Evolutionary conservation across 2,888 invertebrate species (phyloP).

Genomic region (Trisateles emortualis): DNA sequence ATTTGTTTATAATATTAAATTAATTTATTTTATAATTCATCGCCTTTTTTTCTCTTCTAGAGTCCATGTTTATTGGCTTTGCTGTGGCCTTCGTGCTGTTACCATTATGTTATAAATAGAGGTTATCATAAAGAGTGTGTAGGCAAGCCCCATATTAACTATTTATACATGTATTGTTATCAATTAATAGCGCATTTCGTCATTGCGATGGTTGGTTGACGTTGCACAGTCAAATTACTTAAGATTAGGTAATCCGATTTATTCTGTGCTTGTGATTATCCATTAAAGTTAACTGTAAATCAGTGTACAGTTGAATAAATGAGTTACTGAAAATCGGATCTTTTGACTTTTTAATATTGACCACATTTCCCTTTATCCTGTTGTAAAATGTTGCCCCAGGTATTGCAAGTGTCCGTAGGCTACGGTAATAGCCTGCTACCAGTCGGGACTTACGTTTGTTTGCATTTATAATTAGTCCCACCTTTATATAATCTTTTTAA

Average conservation of each 20-base stretch:
- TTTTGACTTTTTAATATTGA: slow-evolving; percentile 19
- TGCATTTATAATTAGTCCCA: no score
- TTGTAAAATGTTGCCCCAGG: no score
- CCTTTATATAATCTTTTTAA: no score
- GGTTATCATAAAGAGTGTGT: slow-evolving; percentile 38
- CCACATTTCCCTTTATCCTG: not conserved
- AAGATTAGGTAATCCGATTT: slow-evolving; percentile 60
- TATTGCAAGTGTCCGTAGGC: no score
- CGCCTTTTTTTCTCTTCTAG: slow-evolving; percentile 69
- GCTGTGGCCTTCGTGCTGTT: slow-evolving; percentile 53
- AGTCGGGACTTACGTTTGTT: no score
- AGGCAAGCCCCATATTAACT: slow-evolving; percentile 49
- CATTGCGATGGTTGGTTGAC: slow-evolving; percentile 53
- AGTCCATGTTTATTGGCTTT: slow-evolving; percentile 60
- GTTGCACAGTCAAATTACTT: slow-evolving; percentile 70
- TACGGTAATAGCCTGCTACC: no score
- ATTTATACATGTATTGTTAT: slow-evolving; percentile 53
- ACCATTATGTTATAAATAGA: slow-evolving; percentile 44
- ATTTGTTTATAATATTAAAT: slow-evolving; percentile 81
- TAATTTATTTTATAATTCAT: slow-evolving; percentile 81
- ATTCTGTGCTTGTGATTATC: slow-evolving; percentile 80
- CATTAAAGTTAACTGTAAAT: slow-evolving; percentile 77
- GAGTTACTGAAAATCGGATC: slow-evolving; percentile 75
- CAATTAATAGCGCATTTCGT: slow-evolving; percentile 60
- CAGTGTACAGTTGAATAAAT: slow-evolving; percentile 86